A percentile compares a stretch with the other conserved stretches of the same genome.
These are phyloP conservation scores for Drosophila ustulata DNA, from an alignment of 2,888 invertebrate species.

Conservation along the genomic window DNA sequence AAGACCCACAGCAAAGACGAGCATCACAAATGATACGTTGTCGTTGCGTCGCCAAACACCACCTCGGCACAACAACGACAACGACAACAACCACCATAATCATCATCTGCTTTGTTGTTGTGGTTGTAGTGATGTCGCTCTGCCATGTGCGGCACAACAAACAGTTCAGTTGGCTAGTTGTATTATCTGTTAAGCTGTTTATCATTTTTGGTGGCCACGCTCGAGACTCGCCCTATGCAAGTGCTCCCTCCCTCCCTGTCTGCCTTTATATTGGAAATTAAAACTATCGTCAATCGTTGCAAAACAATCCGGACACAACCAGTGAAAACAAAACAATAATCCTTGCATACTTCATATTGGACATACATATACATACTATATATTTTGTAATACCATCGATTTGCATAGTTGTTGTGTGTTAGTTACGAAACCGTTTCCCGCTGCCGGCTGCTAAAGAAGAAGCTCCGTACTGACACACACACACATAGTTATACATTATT, in stretches of 20 bases:
- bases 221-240: constrained; percentile 11
- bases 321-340: constrained; percentile 1
- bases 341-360: constrained; percentile 21
- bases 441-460: constrained; percentile 17
- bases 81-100: background rate
- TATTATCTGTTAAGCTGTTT: constrained; percentile 60
- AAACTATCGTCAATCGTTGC: constrained; percentile 20
- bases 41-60: constrained; percentile 30
- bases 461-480: constrained; percentile 12
- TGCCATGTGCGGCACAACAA: constrained; percentile 26
- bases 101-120: constrained; percentile 23
- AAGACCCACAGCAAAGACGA: constrained; percentile 65
- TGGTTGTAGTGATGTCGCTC: constrained; percentile 27
- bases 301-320: constrained; percentile 11
- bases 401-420: constrained; percentile 39
- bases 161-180: constrained; percentile 58
- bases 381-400: constrained; percentile 33
- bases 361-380: constrained; percentile 17
- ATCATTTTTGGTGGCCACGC: constrained; percentile 31
- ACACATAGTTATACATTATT: constrained; percentile 4
- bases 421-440: constrained; percentile 48
- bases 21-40: constrained; percentile 60
- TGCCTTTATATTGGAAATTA: constrained; percentile 11
- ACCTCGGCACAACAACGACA: constrained; percentile 14
- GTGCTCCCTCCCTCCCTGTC: background rate